phyloP scores from a whole-genome alignment of 2,113 vertebrate species.

The Carettochelys insculpta region DNA sequence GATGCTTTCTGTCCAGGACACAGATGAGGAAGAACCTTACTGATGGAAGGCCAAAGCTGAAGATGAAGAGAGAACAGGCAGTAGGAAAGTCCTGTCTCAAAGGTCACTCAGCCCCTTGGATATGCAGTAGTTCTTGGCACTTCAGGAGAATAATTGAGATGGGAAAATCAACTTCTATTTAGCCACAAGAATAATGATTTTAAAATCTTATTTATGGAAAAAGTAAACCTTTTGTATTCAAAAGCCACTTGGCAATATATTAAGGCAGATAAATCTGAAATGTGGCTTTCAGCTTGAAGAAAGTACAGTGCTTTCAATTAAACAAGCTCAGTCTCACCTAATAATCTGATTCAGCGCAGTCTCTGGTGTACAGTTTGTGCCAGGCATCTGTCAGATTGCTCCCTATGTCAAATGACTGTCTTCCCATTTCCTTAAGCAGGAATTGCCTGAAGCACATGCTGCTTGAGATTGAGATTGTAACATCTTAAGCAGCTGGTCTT shows the following conservation, averaged over 20 bases:
- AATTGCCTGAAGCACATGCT: background rate
- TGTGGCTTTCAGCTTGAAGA: background rate
- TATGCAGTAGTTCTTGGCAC: background rate
- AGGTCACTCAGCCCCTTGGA: background rate
- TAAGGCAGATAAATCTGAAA: background rate
- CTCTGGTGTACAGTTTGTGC: background rate
- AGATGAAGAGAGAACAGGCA: background rate
- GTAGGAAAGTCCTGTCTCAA: background rate
- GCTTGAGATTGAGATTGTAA: background rate
- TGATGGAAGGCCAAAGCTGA: slow-evolving; percentile 28
- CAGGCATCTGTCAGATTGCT: background rate
- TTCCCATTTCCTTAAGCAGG: background rate
- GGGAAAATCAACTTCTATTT: background rate
- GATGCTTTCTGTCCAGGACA: slow-evolving; percentile 59
- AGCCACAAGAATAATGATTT: background rate
- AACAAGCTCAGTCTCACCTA: background rate
- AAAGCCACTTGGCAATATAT: background rate
- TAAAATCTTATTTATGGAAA: background rate
- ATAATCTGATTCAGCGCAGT: fast-evolving
- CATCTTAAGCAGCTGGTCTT: fast-evolving
- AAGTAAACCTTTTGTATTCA: background rate
- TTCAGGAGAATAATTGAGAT: background rate
- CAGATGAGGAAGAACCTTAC: slow-evolving; percentile 72
- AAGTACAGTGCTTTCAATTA: background rate
- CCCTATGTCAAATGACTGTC: background rate